These are phyloP conservation scores for Labroides dimidiatus DNA, from an alignment of 2,797 vertebrate species.

Conservation along the genomic window DNA sequence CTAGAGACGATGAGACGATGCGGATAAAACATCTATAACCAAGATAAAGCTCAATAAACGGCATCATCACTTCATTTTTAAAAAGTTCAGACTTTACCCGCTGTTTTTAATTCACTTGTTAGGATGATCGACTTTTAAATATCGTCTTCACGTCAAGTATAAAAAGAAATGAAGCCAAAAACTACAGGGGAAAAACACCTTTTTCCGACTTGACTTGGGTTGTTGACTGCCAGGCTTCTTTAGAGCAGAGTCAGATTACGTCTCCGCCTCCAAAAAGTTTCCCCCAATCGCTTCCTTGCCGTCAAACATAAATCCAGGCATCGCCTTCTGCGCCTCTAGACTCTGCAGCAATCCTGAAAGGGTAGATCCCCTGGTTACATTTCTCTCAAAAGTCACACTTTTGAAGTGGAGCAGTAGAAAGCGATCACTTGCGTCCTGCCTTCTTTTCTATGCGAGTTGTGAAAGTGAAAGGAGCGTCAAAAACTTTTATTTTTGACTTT, in stretches of 20 bases:
- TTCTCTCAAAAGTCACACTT: slow-evolving; percentile 41
- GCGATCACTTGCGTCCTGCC: slow-evolving; percentile 34
- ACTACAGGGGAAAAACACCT: slow-evolving; percentile 22
- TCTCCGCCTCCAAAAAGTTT: slow-evolving; percentile 72
- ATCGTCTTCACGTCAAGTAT: slow-evolving; percentile 1
- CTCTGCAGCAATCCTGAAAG: slow-evolving; percentile 53
- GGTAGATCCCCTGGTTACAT: slow-evolving; percentile 20
- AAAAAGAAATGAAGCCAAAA: slow-evolving; percentile 18
- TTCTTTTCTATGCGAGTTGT: slow-evolving; percentile 24
- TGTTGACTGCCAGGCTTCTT: slow-evolving; percentile 56
- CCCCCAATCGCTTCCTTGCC: slow-evolving; percentile 67
- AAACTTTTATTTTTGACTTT: slow-evolving; percentile 31
- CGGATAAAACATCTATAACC: neutral
- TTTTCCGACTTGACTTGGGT: slow-evolving; percentile 28
- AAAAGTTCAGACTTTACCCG: neutral
- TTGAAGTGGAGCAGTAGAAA: slow-evolving; percentile 36
- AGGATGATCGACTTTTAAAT: neutral
- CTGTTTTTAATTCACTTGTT: neutral
- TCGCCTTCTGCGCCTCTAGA: slow-evolving; percentile 63
- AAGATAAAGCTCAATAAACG: accelerated
- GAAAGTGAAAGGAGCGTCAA: slow-evolving; percentile 53
- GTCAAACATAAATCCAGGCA: slow-evolving; percentile 76
- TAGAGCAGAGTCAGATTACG: slow-evolving; percentile 67
- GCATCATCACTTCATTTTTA: neutral
- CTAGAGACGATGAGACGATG: neutral